phyloP scores from a whole-genome alignment of 2,797 vertebrate species.

The Sus cebifrons region DNA sequence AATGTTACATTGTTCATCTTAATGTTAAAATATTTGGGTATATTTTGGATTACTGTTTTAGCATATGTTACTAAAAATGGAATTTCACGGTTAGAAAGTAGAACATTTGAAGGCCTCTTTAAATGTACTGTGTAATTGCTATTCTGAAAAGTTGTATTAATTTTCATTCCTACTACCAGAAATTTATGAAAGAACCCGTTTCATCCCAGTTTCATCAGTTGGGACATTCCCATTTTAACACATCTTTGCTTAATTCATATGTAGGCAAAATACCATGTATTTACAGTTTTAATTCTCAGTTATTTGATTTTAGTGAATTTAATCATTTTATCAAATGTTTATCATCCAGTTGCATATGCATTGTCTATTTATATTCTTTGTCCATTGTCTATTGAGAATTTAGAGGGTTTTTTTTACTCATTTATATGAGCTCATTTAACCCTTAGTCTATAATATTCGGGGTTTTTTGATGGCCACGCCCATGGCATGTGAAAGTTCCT shows the following conservation, averaged over 20 bases:
- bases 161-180: constrained; percentile 14
- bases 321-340: constrained; percentile 60
- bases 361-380: constrained; percentile 38
- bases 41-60: constrained; percentile 43
- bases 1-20: not conserved
- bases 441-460: not conserved
- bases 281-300: constrained; percentile 42
- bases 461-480: too few species aligned
- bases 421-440: constrained; percentile 39
- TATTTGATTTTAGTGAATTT: constrained; percentile 44
- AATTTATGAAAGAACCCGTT: not conserved
- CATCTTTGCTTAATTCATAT: constrained; percentile 27
- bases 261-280: not conserved
- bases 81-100: constrained; percentile 21
- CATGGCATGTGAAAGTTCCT: too few species aligned
- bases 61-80: not conserved
- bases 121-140: constrained; percentile 1
- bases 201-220: not conserved
- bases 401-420: not conserved
- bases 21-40: constrained; percentile 53
- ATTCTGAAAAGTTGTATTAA: not conserved
- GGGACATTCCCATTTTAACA: constrained; percentile 21
- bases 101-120: constrained; percentile 39
- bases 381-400: constrained; percentile 22
- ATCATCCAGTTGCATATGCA: not conserved